A percentile compares a stretch with the other conserved stretches of the same genome.
Evolutionary conservation across 2,797 vertebrate species (phyloP).

Genomic region (Dicrostonyx torquatus): DNA sequence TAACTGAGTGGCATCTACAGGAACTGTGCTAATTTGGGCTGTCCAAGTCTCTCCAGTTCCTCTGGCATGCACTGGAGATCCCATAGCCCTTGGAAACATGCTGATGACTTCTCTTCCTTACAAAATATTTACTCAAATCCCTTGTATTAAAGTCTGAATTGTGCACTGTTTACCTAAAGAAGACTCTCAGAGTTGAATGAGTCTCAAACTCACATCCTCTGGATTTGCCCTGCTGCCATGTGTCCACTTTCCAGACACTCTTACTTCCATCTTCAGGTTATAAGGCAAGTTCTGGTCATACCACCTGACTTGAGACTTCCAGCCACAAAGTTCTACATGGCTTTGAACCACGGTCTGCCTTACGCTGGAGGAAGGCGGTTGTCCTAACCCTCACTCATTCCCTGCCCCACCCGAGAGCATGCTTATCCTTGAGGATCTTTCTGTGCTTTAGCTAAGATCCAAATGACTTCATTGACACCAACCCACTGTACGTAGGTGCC

Average conservation of each 20-base stretch:
- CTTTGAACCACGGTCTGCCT: background rate
- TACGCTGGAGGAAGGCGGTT: background rate
- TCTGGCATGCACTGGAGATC: slow-evolving; percentile 94
- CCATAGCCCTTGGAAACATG: slow-evolving; percentile 88
- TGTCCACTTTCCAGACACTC: background rate
- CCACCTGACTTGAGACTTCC: background rate
- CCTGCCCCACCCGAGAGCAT: background rate
- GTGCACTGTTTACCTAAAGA: slow-evolving; percentile 10
- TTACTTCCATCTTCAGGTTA: background rate
- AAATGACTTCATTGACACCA: background rate
- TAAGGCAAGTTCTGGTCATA: background rate
- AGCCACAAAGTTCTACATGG: background rate
- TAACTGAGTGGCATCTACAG: slow-evolving; percentile 91
- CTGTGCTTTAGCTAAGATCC: background rate
- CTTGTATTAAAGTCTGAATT: background rate
- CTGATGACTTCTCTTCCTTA: background rate
- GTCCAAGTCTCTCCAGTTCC: slow-evolving; percentile 92
- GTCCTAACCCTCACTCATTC: background rate
- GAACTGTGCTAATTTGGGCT: slow-evolving; percentile 83
- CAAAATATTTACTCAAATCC: background rate
- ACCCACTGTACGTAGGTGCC: background rate
- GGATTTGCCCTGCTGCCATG: background rate
- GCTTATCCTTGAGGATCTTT: background rate
- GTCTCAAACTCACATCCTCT: background rate
- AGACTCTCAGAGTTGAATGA: background rate